phyloP scores from a whole-genome alignment of 2,797 vertebrate species.

The Lacerta bilineata region DNA sequence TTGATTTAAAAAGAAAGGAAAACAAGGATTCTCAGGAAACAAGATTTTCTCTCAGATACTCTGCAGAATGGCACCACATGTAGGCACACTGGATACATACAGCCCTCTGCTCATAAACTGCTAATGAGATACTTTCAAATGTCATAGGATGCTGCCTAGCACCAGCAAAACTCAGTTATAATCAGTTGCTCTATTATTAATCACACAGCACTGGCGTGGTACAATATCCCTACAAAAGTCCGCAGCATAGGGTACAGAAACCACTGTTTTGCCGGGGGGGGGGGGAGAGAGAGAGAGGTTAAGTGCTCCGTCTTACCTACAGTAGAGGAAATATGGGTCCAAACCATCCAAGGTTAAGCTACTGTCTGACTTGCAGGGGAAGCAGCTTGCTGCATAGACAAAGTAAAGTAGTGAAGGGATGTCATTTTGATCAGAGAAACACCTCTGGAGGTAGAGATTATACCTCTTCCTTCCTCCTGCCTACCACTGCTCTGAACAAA shows the following conservation, averaged over 20 bases:
- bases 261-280: too few relatives aligned
- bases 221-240: neutral
- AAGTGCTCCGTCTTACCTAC: too few relatives aligned
- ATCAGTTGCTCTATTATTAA: neutral
- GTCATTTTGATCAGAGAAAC: neutral
- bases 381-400: neutral
- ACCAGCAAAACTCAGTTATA: neutral
- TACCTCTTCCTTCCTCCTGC: too few relatives aligned
- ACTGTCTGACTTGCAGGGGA: neutral
- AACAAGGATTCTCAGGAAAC: neutral
- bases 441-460: too few relatives aligned
- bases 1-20: constrained; percentile 2
- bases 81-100: neutral
- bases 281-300: neutral
- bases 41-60: neutral
- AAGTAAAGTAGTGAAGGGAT: neutral
- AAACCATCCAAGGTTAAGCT: neutral
- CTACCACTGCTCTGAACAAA: too few relatives aligned
- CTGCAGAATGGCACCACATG: neutral
- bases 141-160: neutral
- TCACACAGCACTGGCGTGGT: neutral
- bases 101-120: constrained; percentile 12
- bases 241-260: neutral
- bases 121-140: constrained; percentile 15
- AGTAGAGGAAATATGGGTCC: neutral